Percentiles rank a stretch among this genome's conserved stretches.
Evolutionary conservation across 2,797 vertebrate species (phyloP).

Genomic region (Prionace glauca): DNA sequence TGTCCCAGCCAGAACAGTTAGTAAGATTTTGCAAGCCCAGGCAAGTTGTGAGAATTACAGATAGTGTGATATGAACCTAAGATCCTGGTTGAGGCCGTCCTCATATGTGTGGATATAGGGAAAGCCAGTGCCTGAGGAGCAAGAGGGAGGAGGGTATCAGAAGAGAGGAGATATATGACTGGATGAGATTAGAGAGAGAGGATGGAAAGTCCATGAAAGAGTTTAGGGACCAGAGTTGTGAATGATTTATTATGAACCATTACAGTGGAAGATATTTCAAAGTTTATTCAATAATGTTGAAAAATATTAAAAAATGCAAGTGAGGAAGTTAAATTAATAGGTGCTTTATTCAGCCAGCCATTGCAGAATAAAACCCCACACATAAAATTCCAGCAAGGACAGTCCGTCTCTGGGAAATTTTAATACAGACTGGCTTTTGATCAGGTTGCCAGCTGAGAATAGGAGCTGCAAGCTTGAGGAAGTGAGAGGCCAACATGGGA

Average conservation of each 20-base stretch:
- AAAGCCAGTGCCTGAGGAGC: background rate
- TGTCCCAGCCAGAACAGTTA: too few species aligned
- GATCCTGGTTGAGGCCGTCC: too few species aligned
- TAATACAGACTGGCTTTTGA: background rate
- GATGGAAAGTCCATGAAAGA: background rate
- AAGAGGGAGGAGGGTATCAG: too few species aligned
- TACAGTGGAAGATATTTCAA: background rate
- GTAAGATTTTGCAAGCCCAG: too few species aligned
- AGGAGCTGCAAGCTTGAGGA: too few species aligned
- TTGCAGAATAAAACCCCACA: too few species aligned
- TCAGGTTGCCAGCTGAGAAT: background rate
- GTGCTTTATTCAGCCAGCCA: too few species aligned
- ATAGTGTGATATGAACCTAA: too few species aligned
- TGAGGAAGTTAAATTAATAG: too few species aligned
- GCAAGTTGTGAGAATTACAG: too few species aligned
- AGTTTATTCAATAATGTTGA: too few species aligned
- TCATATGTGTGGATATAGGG: background rate
- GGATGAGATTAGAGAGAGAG: background rate
- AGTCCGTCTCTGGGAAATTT: background rate
- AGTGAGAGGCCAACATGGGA: background rate
- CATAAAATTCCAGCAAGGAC: background rate
- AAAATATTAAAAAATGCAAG: too few species aligned
- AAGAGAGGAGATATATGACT: background rate
- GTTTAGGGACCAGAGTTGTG: background rate
- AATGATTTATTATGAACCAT: background rate